Base-by-base conservation (phyloP, 1,140 invertebrate genomes). In the Vanessa tameamea region DNA sequence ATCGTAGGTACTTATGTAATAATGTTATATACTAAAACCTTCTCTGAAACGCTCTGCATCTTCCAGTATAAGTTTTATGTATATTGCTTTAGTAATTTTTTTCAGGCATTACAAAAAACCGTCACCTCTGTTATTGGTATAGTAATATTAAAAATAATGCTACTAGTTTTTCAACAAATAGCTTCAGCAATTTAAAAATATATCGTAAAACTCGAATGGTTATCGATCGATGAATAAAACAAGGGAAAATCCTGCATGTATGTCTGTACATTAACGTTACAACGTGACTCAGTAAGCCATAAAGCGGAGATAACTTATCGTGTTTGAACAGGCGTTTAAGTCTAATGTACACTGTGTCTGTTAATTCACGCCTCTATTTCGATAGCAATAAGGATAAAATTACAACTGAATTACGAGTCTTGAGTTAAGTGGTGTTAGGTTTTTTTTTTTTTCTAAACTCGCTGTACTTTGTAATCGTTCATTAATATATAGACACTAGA, bases 221-320 rank as follows among this genome's bases (percentile, higher is more conserved):
- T 50, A 50, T 50, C 59, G n/a, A 63, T 63, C 11, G 67, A 53
- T 57, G 55, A 53, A 37, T 55, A 65, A 55, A 73, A 59, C 14
- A 61, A 73, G 23, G 71, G 23, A 16, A 20, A 73, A 69, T 55
- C 72, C 31, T 73, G 31, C 50, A 47, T 73, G 50, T 73, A 26
- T 63, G 72, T 67, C 47, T 72, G 50, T 71, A 71, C 61, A 53
- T 71, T 64, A 64, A 53, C 50, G 48, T 55, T 69, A 64, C 61
- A 57, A 71, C 50, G 57, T 87, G 80, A 87, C 67, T 88, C 80
- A 63, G 48, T 76, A 72, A 78, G 73, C 81, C 81, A 81, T 87
- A 85, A 85, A 86, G 55, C 69, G 63, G 67, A 79, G 87, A 88
- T 87, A 88, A 84, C 79, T 68, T 87, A 87, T 87, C 85, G 77